Base-by-base conservation (phyloP, 2,113 vertebrate genomes). In the Hippocampus abdominalis region DNA sequence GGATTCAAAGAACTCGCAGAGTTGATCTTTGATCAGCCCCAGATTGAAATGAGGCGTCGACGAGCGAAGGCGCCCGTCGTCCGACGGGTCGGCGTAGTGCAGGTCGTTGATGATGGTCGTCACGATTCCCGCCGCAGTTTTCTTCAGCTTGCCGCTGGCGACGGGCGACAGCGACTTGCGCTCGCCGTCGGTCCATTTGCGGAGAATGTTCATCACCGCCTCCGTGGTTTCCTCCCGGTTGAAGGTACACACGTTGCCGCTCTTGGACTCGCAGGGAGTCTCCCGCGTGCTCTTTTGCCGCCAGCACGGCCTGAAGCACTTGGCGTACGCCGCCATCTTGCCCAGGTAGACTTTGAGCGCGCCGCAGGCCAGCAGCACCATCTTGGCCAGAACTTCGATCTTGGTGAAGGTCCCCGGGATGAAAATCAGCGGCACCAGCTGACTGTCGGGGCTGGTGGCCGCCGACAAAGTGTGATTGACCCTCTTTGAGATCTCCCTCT, bases 351-450 rank as follows among this genome's bases (percentile, higher is more conserved):
- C 63, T 21, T 64, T 64, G 1, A 64, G 63, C 9, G 63, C 40
- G 8, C 63, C 63, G 4, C 63, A 46, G 23, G 63, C 63, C 42
- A 64, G 42, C 15, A 46, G 12, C n/a, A 64, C 63, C 63, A 64
- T 64, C 42, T 64, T 64, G 15, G 63, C 63, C 63, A 64, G 63
- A 8, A 64, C 63, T 9, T 46, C 63, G 5, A 64, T 64, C 63
- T 64, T 64, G 63, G 63, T 64, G n/a, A 64, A 64, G n/a, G 63
- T 64, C 2, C 63, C 63, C n/a, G 63, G 63, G 40, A 64, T 44
- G 39, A 46, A 64, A 18, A 64, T 64, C 1, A 64, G 63, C 3
- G 63, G 42, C n/a, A 32, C 40, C 63, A 64, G 63, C 13, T 44
- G 63, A 18, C 63, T 46, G 42, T 25, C 63, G n/a, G 40, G 8